These are phyloP conservation scores for Synergus gifuensis DNA, from an alignment of 2,888 invertebrate genomes.

Conservation along the genomic window DNA sequence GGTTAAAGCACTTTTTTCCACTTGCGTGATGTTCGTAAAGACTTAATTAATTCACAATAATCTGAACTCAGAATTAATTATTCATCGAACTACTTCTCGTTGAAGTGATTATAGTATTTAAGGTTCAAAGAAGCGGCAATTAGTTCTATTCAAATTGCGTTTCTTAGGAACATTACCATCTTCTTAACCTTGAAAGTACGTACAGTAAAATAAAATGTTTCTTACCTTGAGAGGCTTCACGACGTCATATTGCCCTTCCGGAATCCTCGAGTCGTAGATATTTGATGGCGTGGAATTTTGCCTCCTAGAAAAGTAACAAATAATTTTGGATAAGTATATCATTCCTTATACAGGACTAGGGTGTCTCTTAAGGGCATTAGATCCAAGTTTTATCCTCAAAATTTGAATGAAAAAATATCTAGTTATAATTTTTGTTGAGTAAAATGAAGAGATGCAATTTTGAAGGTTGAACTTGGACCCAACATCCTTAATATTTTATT, in stretches of 20 bases:
- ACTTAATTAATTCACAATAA: constrained; percentile 30
- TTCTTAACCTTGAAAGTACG: constrained; percentile 1
- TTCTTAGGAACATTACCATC: neutral
- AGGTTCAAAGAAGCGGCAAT: constrained; percentile 1
- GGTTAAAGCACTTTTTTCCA: neutral
- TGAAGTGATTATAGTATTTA: constrained; percentile 16
- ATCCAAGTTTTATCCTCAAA: no score
- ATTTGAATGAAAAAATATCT: no score
- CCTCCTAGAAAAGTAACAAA: constrained; percentile 58
- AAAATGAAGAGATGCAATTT: no score
- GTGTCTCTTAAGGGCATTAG: no score
- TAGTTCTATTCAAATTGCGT: constrained; percentile 19
- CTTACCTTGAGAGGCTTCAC: constrained; percentile 75
- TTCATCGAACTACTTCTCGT: constrained; percentile 21
- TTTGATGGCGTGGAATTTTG: constrained; percentile 68
- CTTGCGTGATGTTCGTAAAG: neutral
- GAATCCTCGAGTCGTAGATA: constrained; percentile 70
- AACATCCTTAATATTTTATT: no score
- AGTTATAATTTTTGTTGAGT: no score
- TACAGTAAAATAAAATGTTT: constrained; percentile 11
- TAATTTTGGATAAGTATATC: neutral
- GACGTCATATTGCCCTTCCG: constrained; percentile 75
- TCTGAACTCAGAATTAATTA: neutral
- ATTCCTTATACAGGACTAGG: neutral
- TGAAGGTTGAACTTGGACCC: no score